Conservation (phyloP, 35 echinoderm and acorn worm genomes). For the Apostichopus parvimensis region DNA sequence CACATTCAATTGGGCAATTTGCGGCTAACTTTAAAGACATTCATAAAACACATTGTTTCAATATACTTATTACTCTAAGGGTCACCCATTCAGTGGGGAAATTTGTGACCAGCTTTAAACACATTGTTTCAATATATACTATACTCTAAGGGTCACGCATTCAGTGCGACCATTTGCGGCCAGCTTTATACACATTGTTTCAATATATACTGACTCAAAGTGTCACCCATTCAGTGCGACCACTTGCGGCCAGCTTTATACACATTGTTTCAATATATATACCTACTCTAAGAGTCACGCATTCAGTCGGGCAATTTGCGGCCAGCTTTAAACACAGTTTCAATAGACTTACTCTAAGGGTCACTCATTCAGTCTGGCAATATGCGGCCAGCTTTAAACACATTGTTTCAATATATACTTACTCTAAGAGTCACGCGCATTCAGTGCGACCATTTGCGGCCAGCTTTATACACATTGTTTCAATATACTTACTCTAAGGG, state of each 20-base stretch:
- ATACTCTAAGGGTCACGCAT: too few relatives aligned
- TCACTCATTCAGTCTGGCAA: too few relatives aligned
- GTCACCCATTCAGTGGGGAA: too few relatives aligned
- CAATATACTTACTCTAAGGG: constrained; percentile 7
- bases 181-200: not conserved
- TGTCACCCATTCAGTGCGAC: too few relatives aligned
- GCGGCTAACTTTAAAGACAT: not conserved
- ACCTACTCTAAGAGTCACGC: too few relatives aligned
- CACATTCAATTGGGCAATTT: too few relatives aligned
- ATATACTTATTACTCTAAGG: too few relatives aligned
- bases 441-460: too few relatives aligned
- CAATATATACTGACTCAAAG: constrained; percentile 39
- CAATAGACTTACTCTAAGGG: constrained; percentile 9
- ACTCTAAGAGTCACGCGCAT: not conserved
- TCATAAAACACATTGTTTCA: not conserved
- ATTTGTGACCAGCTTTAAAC: not conserved
- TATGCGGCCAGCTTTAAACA: not conserved
- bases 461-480: not conserved
- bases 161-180: too few relatives aligned
- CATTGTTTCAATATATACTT: not conserved
- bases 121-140: not conserved
- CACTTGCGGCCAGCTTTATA: too few relatives aligned
- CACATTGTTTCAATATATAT: too few relatives aligned
- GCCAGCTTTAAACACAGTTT: not conserved
- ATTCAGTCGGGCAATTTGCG: too few relatives aligned